phyloP scores from a whole-genome alignment of 2,113 vertebrate species.

The Rhinopomastus cyanomelas region DNA sequence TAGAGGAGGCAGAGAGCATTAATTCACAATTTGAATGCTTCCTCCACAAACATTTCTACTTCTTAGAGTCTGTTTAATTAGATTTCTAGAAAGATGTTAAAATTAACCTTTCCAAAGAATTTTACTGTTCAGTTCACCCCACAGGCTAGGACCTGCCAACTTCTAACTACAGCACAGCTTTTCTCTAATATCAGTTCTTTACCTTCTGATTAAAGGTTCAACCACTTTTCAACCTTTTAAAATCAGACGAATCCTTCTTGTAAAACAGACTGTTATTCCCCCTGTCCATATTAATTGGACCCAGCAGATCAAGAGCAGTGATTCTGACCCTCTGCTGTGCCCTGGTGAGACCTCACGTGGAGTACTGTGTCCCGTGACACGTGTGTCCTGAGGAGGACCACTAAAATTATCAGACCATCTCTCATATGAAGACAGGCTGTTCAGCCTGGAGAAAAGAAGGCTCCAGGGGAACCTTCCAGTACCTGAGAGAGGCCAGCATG shows the following conservation, averaged over 20 bases:
- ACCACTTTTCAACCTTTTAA: not conserved
- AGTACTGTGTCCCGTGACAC: no score
- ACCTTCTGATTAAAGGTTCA: not conserved
- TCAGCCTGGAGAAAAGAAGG: no score
- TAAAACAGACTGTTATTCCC: not conserved
- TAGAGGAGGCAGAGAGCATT: not conserved
- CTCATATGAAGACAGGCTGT: no score
- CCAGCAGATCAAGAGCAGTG: no score
- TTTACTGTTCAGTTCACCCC: not conserved
- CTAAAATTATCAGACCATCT: no score
- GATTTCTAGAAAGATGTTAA: not conserved
- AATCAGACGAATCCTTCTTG: not conserved
- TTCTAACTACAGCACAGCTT: not conserved
- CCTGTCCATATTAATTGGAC: not conserved
- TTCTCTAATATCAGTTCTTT: not conserved
- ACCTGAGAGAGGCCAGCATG: no score
- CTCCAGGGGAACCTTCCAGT: no score
- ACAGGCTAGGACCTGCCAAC: no score
- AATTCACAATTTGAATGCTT: not conserved
- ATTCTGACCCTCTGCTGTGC: no score
- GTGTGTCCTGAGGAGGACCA: no score
- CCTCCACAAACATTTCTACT: not conserved
- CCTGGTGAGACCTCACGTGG: no score
- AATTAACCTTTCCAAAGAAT: not conserved
- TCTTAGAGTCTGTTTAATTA: not conserved